Evolutionary conservation across 2,888 invertebrate genomes (phyloP).

Genomic region (Tetragonisca angustula): DNA sequence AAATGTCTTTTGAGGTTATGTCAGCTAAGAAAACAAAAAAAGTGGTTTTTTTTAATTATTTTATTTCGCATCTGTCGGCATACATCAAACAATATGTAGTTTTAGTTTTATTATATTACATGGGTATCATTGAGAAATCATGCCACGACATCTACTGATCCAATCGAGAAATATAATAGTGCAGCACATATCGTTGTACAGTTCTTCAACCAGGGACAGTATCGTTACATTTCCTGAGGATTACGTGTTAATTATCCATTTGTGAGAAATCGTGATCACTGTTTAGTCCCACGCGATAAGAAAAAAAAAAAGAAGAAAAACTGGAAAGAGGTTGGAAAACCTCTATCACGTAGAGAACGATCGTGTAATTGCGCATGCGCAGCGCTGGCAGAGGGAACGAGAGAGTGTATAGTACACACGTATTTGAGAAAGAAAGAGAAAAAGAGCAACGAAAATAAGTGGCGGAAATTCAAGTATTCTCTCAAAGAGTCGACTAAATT

Average conservation of each 20-base stretch:
- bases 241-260: constrained; percentile 15
- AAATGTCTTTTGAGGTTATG: neutral
- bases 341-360: neutral
- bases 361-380: constrained; percentile 9
- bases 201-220: neutral
- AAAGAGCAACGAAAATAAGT: constrained; percentile 37
- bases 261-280: neutral
- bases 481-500: neutral
- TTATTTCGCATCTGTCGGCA: constrained; percentile 22
- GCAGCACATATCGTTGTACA: constrained; percentile 20
- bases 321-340: neutral
- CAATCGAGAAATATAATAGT: constrained; percentile 1
- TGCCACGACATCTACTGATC: constrained; percentile 36
- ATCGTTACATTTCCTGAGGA: constrained; percentile 8
- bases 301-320: neutral
- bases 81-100: constrained; percentile 21
- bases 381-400: neutral
- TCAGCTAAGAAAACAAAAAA: constrained; percentile 13
- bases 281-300: neutral
- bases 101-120: constrained; percentile 26
- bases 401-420: constrained; percentile 2
- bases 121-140: constrained; percentile 10
- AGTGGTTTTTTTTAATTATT: constrained; percentile 5
- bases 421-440: constrained; percentile 27
- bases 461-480: constrained; percentile 36